Percentiles rank a stretch among this genome's conserved stretches.
Conservation (phyloP, 2,888 invertebrate species). For the Sabellastarte sp. region DNA sequence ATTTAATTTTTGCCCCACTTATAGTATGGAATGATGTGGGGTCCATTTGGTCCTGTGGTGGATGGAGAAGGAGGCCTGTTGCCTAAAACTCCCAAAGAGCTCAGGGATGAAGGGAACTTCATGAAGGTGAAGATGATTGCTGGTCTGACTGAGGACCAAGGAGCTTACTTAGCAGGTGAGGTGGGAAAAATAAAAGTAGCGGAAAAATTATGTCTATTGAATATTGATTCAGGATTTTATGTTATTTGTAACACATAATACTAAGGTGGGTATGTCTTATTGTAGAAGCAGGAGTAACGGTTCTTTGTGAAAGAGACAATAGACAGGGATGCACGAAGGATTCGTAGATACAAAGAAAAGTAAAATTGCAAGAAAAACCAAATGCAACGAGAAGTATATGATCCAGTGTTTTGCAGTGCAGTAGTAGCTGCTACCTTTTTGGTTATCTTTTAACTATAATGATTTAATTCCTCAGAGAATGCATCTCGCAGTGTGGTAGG, state of each 20-base stretch:
- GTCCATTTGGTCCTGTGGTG: slow-evolving; percentile 56
- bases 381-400: too few relatives aligned
- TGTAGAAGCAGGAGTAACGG: too few relatives aligned
- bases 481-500: not conserved
- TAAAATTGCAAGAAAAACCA: too few relatives aligned
- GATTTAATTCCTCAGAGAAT: not conserved
- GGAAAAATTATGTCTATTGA: not conserved
- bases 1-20: too few relatives aligned
- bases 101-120: slow-evolving; percentile 45
- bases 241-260: not conserved
- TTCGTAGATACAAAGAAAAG: too few relatives aligned
- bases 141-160: slow-evolving; percentile 53
- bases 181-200: not conserved
- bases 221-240: not conserved
- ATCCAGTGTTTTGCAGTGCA: too few relatives aligned
- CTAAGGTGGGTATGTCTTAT: not conserved
- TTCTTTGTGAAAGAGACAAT: slow-evolving; percentile 26
- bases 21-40: slow-evolving; percentile 36
- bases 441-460: too few relatives aligned
- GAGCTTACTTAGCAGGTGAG: slow-evolving; percentile 54
- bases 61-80: slow-evolving; percentile 45
- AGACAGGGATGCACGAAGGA: too few relatives aligned
- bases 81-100: slow-evolving; percentile 42
- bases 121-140: slow-evolving; percentile 46
- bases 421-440: too few relatives aligned